Percentiles rank a stretch among this genome's conserved stretches.
These are phyloP conservation scores for Drosophila pallidifrons DNA, from an alignment of 1,140 invertebrate species.

Conservation along the genomic window DNA sequence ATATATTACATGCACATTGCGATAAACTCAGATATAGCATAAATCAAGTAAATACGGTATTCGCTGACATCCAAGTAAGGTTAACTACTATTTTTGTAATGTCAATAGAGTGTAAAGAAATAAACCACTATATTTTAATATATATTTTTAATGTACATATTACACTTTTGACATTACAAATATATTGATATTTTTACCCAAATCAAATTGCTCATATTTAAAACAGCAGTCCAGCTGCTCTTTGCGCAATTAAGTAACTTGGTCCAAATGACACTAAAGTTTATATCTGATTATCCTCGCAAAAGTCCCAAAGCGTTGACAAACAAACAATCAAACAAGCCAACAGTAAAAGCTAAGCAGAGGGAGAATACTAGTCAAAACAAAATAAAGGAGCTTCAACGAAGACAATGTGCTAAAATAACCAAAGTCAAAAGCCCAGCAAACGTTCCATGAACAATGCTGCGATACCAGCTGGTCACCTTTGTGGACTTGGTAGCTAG, in stretches of 20 bases:
- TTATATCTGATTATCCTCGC: constrained; percentile 76
- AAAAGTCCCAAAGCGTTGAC: constrained; percentile 62
- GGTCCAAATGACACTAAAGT: constrained; percentile 72
- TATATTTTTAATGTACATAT: too few relatives aligned
- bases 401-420: constrained; percentile 35
- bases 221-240: constrained; percentile 39
- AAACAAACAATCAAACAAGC: constrained; percentile 68
- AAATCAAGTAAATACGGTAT: too few relatives aligned
- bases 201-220: constrained; percentile 52
- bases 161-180: too few relatives aligned
- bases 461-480: constrained; percentile 46
- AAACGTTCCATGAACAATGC: constrained; percentile 39
- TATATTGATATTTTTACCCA: constrained; percentile 1
- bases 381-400: constrained; percentile 12
- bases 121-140: too few relatives aligned
- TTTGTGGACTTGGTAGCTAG: constrained; percentile 45
- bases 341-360: constrained; percentile 50
- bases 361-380: constrained; percentile 68
- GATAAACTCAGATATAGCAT: too few relatives aligned
- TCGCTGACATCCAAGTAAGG: too few relatives aligned
- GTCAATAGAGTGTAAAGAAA: too few relatives aligned
- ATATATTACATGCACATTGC: too few relatives aligned
- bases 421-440: constrained; percentile 38
- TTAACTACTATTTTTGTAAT: too few relatives aligned
- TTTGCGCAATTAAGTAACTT: constrained; percentile 76